These are phyloP conservation scores for Brachionus rotundiformis DNA, from an alignment of 1,140 invertebrate species.

Conservation along the genomic window DNA sequence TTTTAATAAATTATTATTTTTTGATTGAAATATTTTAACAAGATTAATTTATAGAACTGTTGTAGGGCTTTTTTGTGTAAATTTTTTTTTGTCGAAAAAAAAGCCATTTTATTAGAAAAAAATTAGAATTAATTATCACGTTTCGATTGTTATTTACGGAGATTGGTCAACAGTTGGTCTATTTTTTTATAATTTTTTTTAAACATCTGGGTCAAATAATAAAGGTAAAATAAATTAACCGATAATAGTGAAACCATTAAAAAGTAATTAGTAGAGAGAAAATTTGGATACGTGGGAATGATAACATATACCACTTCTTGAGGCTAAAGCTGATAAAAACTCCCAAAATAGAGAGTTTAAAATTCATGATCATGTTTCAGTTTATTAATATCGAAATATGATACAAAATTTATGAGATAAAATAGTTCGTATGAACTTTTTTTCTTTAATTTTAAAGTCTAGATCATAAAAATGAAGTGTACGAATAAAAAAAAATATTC, in stretches of 20 bases:
- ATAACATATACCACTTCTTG: neutral
- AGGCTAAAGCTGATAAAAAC: neutral
- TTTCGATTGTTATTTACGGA: no score
- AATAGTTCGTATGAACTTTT: neutral
- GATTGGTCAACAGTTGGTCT: no score
- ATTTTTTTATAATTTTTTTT: neutral
- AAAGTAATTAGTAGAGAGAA: neutral
- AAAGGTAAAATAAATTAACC: neutral
- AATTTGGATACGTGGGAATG: neutral
- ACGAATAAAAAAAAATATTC: no score
- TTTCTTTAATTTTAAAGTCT: neutral
- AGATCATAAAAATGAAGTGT: neutral
- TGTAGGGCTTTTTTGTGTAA: no score
- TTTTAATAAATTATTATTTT: neutral
- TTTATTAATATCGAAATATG: neutral
- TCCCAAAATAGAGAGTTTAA: neutral
- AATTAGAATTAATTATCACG: no score
- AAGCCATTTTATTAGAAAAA: no score
- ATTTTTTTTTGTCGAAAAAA: no score
- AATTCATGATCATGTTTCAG: constrained; percentile 13
- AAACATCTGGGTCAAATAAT: neutral
- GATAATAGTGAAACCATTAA: neutral
- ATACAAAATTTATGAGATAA: constrained; percentile 6
- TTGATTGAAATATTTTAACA: neutral
- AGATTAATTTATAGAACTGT: no score